Base-by-base conservation (phyloP, 2,888 invertebrate species). In the Pammene aurita region DNA sequence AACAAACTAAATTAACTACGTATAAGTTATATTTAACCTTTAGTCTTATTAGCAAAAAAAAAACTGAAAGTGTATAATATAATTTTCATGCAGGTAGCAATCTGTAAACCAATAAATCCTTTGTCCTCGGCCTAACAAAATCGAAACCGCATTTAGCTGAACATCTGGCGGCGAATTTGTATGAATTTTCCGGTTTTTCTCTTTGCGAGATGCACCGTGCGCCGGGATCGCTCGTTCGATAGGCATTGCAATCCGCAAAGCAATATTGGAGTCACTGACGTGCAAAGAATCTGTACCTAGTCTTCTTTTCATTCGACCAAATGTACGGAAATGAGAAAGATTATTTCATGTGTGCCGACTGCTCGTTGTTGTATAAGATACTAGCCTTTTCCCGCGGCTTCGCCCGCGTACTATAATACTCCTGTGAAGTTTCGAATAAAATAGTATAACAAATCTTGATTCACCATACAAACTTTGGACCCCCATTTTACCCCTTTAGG, bases 131-230 rank as follows among this genome's bases (percentile, higher is more conserved):
- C 41, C 60, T 14, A 54, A 41, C 66, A 66, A 68, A 65, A 69
- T 69, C 54, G 65, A 52, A 65, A 69, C 65, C 65, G 55, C 64
- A 65, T 55, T 62, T 48, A 41, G 35, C 18, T 38, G 56, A 67
- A 41, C 63, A 52, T 57, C 56, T 63, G 57, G 57, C 38, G 52
- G 66, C 74, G 75, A 77, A 77, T 76, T 78, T 76, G 73, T 78
- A 78, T 77, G 76, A 79, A 76, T 77, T 74, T 67, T 71, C 76
- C 63, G 76, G 77, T 76, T 74, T 73, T 66, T 56, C 68, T 66
- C 74, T 76, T 75, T 73, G 65, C 61, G 65, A 55, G 50, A 63
- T 46, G 44, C 68, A 54, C 50, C 52, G 42, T 46, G 44, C 68
- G 48, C 50, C 52, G 42, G 60, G 48, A 61, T 61, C 64, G 74